Conservation (phyloP, 2,888 invertebrate genomes). For the Catocala fraxini region DNA sequence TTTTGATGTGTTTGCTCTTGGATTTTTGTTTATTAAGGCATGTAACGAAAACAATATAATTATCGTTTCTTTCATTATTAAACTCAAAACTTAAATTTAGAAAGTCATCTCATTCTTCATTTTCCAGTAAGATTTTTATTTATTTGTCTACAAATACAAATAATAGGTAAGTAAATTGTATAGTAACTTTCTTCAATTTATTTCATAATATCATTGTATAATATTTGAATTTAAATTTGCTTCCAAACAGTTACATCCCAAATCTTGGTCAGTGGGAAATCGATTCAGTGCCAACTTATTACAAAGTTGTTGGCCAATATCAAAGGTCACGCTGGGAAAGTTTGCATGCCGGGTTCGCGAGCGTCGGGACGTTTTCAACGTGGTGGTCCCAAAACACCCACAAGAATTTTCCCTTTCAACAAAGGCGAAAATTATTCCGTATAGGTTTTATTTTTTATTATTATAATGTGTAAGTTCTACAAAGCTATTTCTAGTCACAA, state of each 20-base stretch:
- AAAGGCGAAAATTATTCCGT: conserved; percentile 36
- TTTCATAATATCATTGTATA: conserved; percentile 7
- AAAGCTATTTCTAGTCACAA: conserved; percentile 31
- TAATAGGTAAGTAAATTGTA: neutral
- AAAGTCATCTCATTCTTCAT: too few relatives aligned
- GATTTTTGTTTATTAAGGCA: too few relatives aligned
- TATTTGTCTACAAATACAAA: neutral
- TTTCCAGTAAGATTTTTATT: too few relatives aligned
- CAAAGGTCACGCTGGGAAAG: conserved; percentile 40
- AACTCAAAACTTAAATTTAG: too few relatives aligned
- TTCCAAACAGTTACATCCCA: conserved; percentile 18
- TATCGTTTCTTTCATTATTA: too few relatives aligned
- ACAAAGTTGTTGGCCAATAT: conserved; percentile 42
- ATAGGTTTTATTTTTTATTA: too few relatives aligned
- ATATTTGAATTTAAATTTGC: conserved; percentile 25
- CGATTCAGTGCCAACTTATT: conserved; percentile 39
- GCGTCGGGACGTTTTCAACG: conserved; percentile 20
- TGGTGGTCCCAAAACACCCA: conserved; percentile 28
- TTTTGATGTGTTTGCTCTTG: neutral
- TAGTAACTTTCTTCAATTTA: conserved; percentile 2
- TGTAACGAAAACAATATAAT: too few relatives aligned
- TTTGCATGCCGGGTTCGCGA: conserved; percentile 27
- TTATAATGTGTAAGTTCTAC: conserved; percentile 38
- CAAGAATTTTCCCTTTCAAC: conserved; percentile 43
- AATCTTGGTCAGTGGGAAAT: conserved; percentile 32